phyloP scores from a whole-genome alignment of 2,888 invertebrate genomes.

The Myopa testacea region DNA sequence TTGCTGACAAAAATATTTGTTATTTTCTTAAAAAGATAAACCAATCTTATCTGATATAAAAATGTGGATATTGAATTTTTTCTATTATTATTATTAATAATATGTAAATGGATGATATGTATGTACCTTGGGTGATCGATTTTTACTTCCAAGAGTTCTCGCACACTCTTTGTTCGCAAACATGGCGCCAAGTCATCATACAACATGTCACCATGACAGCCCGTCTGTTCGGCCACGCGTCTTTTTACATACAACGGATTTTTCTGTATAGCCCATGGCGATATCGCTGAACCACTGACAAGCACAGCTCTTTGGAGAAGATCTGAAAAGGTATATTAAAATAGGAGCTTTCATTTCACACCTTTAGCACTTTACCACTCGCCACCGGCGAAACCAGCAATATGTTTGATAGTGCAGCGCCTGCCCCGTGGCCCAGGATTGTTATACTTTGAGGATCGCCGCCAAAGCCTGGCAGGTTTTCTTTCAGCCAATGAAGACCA shows the following conservation, averaged over 20 bases:
- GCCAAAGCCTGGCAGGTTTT: slow-evolving; percentile 94
- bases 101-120: slow-evolving; percentile 37
- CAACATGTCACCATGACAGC: slow-evolving; percentile 84
- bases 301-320: slow-evolving; percentile 88
- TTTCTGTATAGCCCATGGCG: slow-evolving; percentile 91
- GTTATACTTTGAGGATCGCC: slow-evolving; percentile 95
- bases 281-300: slow-evolving; percentile 89
- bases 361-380: slow-evolving; percentile 75
- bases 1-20: too few relatives aligned
- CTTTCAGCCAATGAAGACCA: slow-evolving; percentile 95
- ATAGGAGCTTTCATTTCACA: neutral
- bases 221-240: slow-evolving; percentile 84
- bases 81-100: too few relatives aligned
- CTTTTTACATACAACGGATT: slow-evolving; percentile 85
- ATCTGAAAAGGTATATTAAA: slow-evolving; percentile 72
- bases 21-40: neutral
- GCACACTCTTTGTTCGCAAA: slow-evolving; percentile 81
- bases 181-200: slow-evolving; percentile 89
- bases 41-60: neutral
- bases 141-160: slow-evolving; percentile 79
- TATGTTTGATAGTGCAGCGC: slow-evolving; percentile 96
- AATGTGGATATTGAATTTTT: neutral
- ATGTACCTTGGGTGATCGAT: slow-evolving; percentile 78
- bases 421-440: slow-evolving; percentile 95
- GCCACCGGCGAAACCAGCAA: slow-evolving; percentile 95